Base-by-base conservation (phyloP, 2,113 vertebrate genomes). In the Neofelis nebulosa region DNA sequence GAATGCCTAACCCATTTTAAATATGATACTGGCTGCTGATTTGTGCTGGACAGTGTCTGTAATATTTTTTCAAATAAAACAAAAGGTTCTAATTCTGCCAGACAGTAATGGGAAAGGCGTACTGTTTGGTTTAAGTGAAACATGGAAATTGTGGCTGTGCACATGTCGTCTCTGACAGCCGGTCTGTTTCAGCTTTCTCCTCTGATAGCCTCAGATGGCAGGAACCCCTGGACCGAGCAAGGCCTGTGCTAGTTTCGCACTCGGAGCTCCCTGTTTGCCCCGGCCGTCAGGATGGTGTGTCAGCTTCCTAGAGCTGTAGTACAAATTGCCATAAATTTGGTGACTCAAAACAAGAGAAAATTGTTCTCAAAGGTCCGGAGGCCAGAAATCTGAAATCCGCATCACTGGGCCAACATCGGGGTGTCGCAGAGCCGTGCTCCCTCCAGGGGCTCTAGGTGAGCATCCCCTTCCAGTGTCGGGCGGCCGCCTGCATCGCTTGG, bases 1-100 rank as follows among this genome's bases (percentile, higher is more conserved):
- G 33, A 61, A 48, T 73, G 38, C 55, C n/a, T 31, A 25, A 83
- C n/a, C 16, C 12, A 38, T 91, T 95, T 92, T 78, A 94, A 78
- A 29, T 85, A 45, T 38, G 45, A 29, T 41, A 25, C 78, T 87
- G 65, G 21, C 81, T 87, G 4, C 29, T 48, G 80, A 31, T 57
- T 95, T 94, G 27, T 85, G 29, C 21, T 33, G 68, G 7, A 73
- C 4, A 29, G 25, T 57, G 41, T 73, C 90, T 65, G 41, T 76
- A 85, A 19, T 89, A 21, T 91, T 7, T 52, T 50, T 65, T 38
- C 71, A 83, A 45, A 57, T 48, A 48, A 82, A 92, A 79, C 36
- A 50, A 81, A 89, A 61, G 52, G 16, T 16, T 84, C 7, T 38
- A n/a, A 76, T 63, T 91, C 65, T 69, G 50, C 82, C 57, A 18